Evolutionary conservation across 2,888 invertebrate species (phyloP), one percentile per base, ranked within the genome.

Genomic region (Girardia tigrina): DNA sequence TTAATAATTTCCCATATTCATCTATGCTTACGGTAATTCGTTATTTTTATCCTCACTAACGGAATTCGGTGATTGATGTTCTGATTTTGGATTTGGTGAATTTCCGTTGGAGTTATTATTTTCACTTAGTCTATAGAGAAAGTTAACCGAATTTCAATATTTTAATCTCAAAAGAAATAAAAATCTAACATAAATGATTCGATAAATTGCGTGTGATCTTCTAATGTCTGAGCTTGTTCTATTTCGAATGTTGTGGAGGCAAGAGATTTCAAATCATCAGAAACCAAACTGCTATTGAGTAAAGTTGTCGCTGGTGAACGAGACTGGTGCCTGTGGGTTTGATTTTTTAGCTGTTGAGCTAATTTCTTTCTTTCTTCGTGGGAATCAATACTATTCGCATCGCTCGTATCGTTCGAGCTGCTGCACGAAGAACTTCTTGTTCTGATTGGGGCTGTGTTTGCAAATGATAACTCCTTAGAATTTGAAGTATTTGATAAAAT

Each of bases 311-410:
- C 56, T 56, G 56, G 56, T 20, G 56, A 56, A 20, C 56, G 56
- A 8, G 56, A 56, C n/a, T 56, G 56, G 23, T 20, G n/a, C 23
- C 56, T 56, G 4, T 20, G n/a, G 23, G 56, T 56, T 56, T 23
- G n/a, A n/a, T 56, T 20, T 56, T 56, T 23, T 56, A 56, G 23
- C 23, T 56, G 56, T 16, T 56, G 56, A 56, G 56, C 56, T 23
- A 56, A 56, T n/a, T 56, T 56, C n/a, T 56, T 56, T 56, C 56
- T n/a, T 56, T 56, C 56, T 56, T 56, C 56, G 4, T 56, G 56
- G 4, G 56, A 56, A 56, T 56, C 56, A 4, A 56, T 23, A 23
- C 56, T 56, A n/a, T 56, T 56, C n/a, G 8, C 56, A 56, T 56
- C 56, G n/a, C 56, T 56, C 6, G 56, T 56, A 56, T 56, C 56